A percentile compares a stretch with the other conserved stretches of the same genome.
Evolutionary conservation across 2,888 invertebrate species (phyloP).

Genomic region (Dicyrtomina minuta): DNA sequence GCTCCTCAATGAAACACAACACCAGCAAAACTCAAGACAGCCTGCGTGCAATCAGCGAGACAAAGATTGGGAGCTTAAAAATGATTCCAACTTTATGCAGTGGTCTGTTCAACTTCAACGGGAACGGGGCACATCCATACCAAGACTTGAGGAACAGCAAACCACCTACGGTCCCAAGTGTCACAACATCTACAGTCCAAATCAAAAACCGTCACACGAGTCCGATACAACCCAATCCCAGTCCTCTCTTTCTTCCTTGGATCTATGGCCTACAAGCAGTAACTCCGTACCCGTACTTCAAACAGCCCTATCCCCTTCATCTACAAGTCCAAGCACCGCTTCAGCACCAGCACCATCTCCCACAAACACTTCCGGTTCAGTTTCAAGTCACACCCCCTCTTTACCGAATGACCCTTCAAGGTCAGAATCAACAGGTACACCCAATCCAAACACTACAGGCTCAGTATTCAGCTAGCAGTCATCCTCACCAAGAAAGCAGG

Average conservation of each 20-base stretch:
- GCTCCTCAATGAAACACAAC: too few species aligned
- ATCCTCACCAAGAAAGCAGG: too few species aligned
- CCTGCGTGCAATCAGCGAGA: background rate
- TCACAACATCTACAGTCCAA: background rate
- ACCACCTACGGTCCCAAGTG: background rate
- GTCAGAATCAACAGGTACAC: too few species aligned
- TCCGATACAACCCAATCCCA: background rate
- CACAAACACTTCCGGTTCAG: background rate
- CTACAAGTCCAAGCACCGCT: background rate
- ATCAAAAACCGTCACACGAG: background rate
- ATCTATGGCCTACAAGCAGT: background rate
- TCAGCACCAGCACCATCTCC: background rate
- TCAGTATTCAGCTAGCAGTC: too few species aligned
- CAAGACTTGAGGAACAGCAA: background rate
- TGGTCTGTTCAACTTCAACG: slow-evolving; percentile 3
- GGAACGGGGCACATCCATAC: too few species aligned
- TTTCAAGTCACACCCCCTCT: background rate
- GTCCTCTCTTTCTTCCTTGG: background rate
- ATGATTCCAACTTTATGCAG: background rate
- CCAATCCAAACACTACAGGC: too few species aligned
- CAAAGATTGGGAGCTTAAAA: background rate
- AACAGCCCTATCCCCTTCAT: background rate
- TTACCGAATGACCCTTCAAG: background rate
- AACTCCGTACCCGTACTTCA: background rate
- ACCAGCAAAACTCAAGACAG: background rate